phyloP scores from a whole-genome alignment of 2,113 vertebrate genomes.

The Pachyramphus minor region DNA sequence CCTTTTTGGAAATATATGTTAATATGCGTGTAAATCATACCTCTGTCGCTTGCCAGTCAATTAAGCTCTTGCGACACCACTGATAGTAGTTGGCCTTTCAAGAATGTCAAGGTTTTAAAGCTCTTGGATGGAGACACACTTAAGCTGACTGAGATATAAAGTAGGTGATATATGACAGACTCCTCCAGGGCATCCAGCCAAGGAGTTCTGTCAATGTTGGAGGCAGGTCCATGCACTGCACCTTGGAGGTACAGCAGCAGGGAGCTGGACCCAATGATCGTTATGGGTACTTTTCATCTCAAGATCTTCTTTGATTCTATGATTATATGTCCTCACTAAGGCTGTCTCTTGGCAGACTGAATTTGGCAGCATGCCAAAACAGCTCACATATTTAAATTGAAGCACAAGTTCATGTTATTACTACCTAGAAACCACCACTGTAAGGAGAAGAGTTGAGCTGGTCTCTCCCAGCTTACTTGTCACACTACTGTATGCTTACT shows the following conservation, averaged over 20 bases:
- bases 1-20: not conserved
- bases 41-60: not conserved
- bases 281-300: not conserved
- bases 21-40: not conserved
- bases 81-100: not conserved
- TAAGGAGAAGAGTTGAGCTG: not conserved
- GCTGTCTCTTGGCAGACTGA: not conserved
- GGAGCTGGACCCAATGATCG: not conserved
- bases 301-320: not conserved
- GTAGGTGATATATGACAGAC: not conserved
- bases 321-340: too few species aligned
- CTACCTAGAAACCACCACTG: not conserved
- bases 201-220: not conserved
- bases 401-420: not conserved
- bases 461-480: not conserved
- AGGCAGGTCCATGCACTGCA: not conserved
- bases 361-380: not conserved
- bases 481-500: not conserved
- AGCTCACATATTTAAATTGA: not conserved
- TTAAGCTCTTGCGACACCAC: not conserved
- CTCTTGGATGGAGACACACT: not conserved
- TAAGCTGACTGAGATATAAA: not conserved
- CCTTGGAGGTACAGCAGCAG: not conserved
- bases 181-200: not conserved
- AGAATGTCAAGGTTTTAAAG: not conserved